Conservation (phyloP, 2,797 vertebrate species). For the Trematomus bernacchii region DNA sequence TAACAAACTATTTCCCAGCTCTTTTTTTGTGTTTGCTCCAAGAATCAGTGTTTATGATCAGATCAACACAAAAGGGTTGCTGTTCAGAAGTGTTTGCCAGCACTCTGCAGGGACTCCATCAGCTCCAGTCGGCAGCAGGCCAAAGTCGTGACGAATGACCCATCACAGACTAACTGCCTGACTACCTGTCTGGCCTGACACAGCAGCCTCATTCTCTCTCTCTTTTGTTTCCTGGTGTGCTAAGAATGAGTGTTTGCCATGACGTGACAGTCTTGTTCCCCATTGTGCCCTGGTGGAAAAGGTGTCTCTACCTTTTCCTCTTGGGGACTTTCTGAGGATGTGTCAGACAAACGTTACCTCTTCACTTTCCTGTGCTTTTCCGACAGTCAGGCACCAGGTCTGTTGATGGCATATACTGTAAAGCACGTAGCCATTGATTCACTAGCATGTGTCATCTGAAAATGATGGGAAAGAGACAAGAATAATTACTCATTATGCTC, state of each 20-base stretch:
- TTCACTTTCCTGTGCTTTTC: slow-evolving; percentile 54
- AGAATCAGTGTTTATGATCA: slow-evolving; percentile 57
- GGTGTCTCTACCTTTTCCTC: slow-evolving; percentile 71
- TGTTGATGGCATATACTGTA: slow-evolving; percentile 1
- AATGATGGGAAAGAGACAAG: slow-evolving; percentile 36
- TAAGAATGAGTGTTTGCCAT: slow-evolving; percentile 50
- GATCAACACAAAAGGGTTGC: slow-evolving; percentile 32
- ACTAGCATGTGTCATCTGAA: background rate
- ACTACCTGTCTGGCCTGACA: slow-evolving; percentile 51
- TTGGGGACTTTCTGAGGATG: slow-evolving; percentile 1
- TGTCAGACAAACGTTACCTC: slow-evolving; percentile 16
- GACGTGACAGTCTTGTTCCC: slow-evolving; percentile 50
- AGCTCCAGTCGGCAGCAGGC: slow-evolving; percentile 4
- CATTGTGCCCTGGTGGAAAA: slow-evolving; percentile 78
- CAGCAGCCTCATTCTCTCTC: slow-evolving; percentile 37
- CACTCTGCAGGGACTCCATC: slow-evolving; percentile 25
- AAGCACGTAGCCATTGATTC: slow-evolving; percentile 27
- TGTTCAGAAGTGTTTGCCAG: slow-evolving; percentile 52
- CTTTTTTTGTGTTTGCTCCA: slow-evolving; percentile 27
- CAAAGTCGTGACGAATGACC: background rate
- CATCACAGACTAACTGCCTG: slow-evolving; percentile 1
- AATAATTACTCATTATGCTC: slow-evolving; percentile 27
- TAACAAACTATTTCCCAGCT: slow-evolving; percentile 37
- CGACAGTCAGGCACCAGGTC: slow-evolving; percentile 11
- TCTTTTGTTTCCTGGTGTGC: slow-evolving; percentile 25